Evolutionary conservation across 1,140 invertebrate genomes (phyloP).

Genomic region (Bombus polaris): DNA sequence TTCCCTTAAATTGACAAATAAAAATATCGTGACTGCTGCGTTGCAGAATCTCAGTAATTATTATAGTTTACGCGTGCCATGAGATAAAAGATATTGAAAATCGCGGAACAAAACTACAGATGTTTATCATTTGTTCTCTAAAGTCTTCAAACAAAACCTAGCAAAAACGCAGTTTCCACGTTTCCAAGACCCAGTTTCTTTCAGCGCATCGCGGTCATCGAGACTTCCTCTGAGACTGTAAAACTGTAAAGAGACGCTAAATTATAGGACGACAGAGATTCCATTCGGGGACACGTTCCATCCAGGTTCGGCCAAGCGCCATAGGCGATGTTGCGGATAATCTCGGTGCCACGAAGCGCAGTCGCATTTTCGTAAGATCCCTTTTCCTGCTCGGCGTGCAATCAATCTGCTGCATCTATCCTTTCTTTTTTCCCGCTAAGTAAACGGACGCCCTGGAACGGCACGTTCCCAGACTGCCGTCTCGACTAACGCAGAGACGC

Average conservation of each 20-base stretch:
- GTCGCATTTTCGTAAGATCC: slow-evolving; percentile 56
- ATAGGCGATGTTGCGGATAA: slow-evolving; percentile 24
- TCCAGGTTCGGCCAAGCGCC: neutral
- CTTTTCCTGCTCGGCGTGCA: neutral
- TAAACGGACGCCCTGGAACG: slow-evolving; percentile 62
- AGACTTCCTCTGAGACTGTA: neutral
- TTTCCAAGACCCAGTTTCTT: no score
- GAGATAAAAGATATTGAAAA: no score
- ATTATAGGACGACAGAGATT: neutral
- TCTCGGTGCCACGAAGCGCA: slow-evolving; percentile 51
- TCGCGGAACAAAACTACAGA: no score
- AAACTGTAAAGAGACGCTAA: neutral
- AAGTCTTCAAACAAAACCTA: no score
- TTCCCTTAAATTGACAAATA: no score
- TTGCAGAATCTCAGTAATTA: no score
- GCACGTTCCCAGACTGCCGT: slow-evolving; percentile 63
- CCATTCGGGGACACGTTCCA: neutral
- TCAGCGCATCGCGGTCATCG: no score
- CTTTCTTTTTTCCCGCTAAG: slow-evolving; percentile 38
- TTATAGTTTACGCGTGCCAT: no score
- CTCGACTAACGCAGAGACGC: slow-evolving; percentile 65
- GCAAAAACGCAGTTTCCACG: no score
- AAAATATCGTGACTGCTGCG: no score
- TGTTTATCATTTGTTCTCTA: no score
- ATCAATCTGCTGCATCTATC: slow-evolving; percentile 52